Base-by-base conservation (phyloP, 2,797 vertebrate species). In the Pseudochaenichthys georgianus region DNA sequence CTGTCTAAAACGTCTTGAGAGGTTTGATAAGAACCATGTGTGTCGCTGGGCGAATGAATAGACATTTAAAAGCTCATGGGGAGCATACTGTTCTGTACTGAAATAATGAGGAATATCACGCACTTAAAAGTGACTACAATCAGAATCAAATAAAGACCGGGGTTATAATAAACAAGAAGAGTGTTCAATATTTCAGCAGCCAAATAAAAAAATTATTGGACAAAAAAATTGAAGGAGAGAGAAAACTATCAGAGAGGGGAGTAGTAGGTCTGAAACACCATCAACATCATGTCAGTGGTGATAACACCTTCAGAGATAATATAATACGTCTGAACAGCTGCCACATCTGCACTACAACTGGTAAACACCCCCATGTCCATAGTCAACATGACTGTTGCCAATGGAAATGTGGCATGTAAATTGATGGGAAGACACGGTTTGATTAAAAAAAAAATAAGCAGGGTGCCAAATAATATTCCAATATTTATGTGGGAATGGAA, bases 11-110 rank as follows among this genome's bases (percentile, higher is more conserved):
- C 11, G 12, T 60, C 68, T 76, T 77, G 77, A 46, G 55, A 21
- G 58, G 47, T 70, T 77, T 77, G 82, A 92, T 88, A 89, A 82
- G 64, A 70, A 65, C 41, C 34, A 4, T 41, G 60, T 43, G 52
- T 67, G 64, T 68, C 10, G 9, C 2, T 21, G 58, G 64, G 21
- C 21, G 28, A 74, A 54, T 38, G 64, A 62, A 62, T 42, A 62
- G 23, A 68, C 15, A 28, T 65, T 41, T 46, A 42, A 77, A 38
- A 54, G 47, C 23, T 70, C 9, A 58, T 10, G 47, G 47, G 45
- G 64, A 77, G 72, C 21, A 57, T 12, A 45, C 1, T 50, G 63
- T 57, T 53, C 47, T 64, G 48, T 21, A 43, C 19, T 52, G 17
- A 68, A 42, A 13, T 3, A 50, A 5, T 15, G 23, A 8, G 15